Evolutionary conservation across 2,888 invertebrate genomes (phyloP), one percentile per base, ranked within the genome.

Genomic region (Rhyacophila evoluta): DNA sequence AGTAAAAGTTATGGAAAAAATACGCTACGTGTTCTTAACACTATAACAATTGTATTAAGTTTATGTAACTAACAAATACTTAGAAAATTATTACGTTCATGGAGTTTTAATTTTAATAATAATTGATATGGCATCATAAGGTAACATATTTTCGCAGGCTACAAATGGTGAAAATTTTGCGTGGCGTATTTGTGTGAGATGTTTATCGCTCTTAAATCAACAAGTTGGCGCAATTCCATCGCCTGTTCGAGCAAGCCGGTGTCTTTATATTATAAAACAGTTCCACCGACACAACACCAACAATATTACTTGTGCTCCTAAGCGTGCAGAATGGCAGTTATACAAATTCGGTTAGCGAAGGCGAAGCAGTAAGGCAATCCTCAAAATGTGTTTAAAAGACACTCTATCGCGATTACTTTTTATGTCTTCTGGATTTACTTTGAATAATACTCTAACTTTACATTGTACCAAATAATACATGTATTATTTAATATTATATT

Each of bases 221-320:
- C 55, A 55, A 55, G 55, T 55, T 55, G 55, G 55, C 55, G 55
- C 55, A 55, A 55, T 55, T 55, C 55, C 55, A 55, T 55, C 55
- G 55, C 55, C 55, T 55, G 55, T 55, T 55, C 55, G 19, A 55
- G 55, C 55, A 55, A 55, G 55, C 55, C 19, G 55, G 55, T 55
- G 55, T 55, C 55, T 19, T 55, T 8, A 55, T 55, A 55, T 55
- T 55, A 55, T 55, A 55, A 55, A 55, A 55, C 15, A 41, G 41
- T 28, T 73, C 12, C 39, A 28, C 29, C 19, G 12, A 55, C 28
- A 73, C 73, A 55, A 41, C 19, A 41, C 41, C 55, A 41, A 55
- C 73, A 73, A 73, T 73, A 41, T 73, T 73, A 73, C 27, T 73
- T 55, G 39, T 25, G 55, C 55, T 55, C 19, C 10, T 55, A 25